phyloP scores from a whole-genome alignment of 1,140 invertebrate species.

The Drosophila paulistorum region DNA sequence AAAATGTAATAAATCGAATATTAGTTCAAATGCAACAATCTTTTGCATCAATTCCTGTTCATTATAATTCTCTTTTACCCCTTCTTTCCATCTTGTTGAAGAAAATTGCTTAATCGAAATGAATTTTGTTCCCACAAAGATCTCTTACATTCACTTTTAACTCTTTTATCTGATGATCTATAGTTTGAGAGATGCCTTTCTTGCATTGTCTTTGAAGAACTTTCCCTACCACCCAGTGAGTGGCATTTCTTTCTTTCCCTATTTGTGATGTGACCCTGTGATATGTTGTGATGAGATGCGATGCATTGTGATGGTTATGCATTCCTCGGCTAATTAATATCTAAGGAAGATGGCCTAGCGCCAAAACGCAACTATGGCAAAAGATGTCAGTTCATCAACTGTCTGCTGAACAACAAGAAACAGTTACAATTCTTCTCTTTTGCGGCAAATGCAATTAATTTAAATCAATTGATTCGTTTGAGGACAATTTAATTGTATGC shows the following conservation, averaged over 20 bases:
- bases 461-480: conserved; percentile 83
- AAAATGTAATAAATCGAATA: too few relatives aligned
- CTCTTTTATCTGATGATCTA: not conserved
- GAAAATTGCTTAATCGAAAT: not conserved
- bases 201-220: not conserved
- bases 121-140: not conserved
- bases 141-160: not conserved
- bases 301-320: conserved; percentile 14
- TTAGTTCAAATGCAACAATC: too few relatives aligned
- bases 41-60: too few relatives aligned
- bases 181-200: not conserved
- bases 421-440: conserved; percentile 54
- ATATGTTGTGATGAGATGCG: not conserved
- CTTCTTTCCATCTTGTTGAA: not conserved
- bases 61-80: too few relatives aligned
- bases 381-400: conserved; percentile 50
- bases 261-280: conserved; percentile 2
- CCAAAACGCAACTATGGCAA: conserved; percentile 40
- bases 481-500: conserved; percentile 83
- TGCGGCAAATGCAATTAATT: conserved; percentile 82
- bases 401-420: not conserved
- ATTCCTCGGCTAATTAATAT: conserved; percentile 69
- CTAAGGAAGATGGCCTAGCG: conserved; percentile 46
- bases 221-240: not conserved
- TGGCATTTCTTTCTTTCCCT: conserved; percentile 8